Base-by-base conservation (phyloP, 2,888 invertebrate species). In the Euspilapteryx auroguttella region DNA sequence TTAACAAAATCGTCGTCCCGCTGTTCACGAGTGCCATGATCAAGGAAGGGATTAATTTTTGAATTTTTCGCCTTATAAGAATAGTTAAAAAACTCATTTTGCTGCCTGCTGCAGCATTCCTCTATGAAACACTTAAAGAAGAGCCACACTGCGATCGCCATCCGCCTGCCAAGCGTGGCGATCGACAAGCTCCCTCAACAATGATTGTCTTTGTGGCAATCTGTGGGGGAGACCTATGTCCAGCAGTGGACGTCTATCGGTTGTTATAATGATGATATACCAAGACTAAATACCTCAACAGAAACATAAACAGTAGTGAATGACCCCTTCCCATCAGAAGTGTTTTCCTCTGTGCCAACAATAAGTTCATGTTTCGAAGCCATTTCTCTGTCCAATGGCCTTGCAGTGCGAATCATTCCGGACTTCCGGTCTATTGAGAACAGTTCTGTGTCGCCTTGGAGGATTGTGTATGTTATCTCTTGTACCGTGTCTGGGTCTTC, bases 331-430 rank as follows among this genome's bases (percentile, higher is more conserved):
- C 69, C 75, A 13, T 83, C 81, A 0, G 81, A 82, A 35, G 79
- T 82, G 46, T 94, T 94, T 52, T 94, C 94, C 34, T 87, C 78
- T 0, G 93, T 94, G 0, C 93, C 93, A 2, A 94, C 80, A 2
- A 87, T 66, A 1, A 94, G 59, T 32, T 87, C 82, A 42, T 93
- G 86, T 24, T 85, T 79, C 12, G 78, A 83, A 28, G 85, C 82
- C 36, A 79, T 76, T 49, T 94, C 94, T 39, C 86, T 86, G 54
- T 94, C 94, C 30, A 94, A 62, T 0, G 88, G 84, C 27, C 83
- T 78, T 0, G 82, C 57, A 0, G 93, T 93, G 45, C 85, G 81
- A 14, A 94, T 84, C 28, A 85, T 79, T 1, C 95, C 95, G 1
- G 84, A 82, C 39, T 81, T 83, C 2, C 90, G 82, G 38, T 93